These are phyloP conservation scores for Leucopsar rothschildi DNA, from an alignment of 2,113 vertebrate species.

Conservation along the genomic window DNA sequence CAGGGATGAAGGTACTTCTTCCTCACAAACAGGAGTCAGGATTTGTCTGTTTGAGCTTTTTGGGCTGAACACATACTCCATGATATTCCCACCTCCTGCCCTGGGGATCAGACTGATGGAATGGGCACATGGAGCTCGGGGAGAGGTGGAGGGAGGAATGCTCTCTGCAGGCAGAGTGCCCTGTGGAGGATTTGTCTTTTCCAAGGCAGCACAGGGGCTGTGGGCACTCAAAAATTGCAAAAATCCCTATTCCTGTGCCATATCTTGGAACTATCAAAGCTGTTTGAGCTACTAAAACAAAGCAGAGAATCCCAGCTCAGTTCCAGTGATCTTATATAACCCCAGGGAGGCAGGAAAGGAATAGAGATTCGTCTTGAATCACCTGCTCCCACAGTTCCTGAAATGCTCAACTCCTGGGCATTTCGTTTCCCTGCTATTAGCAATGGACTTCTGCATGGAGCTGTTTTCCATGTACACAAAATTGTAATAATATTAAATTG, in stretches of 20 bases:
- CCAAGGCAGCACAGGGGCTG: neutral
- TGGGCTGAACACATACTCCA: neutral
- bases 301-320: neutral
- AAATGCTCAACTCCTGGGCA: neutral
- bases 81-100: neutral
- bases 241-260: neutral
- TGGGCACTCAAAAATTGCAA: neutral
- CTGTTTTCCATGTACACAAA: neutral
- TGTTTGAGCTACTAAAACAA: neutral
- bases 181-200: neutral
- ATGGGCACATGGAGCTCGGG: neutral
- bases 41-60: neutral
- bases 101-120: neutral
- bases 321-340: neutral
- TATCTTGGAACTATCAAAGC: neutral
- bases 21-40: neutral
- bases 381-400: neutral
- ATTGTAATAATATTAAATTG: neutral
- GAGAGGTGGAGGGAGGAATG: neutral
- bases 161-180: neutral
- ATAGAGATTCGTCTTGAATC: neutral
- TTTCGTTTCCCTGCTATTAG: neutral
- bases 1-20: conserved; percentile 82
- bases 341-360: neutral
- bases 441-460: neutral